These are phyloP conservation scores for Tyto alba DNA, from an alignment of 2,113 vertebrate species.

Conservation along the genomic window DNA sequence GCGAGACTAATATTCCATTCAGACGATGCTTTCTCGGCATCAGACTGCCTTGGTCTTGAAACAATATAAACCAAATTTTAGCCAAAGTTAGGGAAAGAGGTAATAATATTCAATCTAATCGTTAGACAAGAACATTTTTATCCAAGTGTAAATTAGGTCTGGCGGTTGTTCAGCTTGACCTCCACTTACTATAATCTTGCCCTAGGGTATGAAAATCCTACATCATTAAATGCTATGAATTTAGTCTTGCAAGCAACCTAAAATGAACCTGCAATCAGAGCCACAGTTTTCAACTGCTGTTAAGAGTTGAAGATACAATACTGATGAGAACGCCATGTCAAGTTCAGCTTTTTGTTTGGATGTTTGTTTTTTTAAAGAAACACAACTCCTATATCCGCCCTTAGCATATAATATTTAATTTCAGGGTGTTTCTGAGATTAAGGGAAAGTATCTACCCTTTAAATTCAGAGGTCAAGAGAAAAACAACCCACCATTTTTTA, in stretches of 20 bases:
- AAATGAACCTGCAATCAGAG: constrained; percentile 7
- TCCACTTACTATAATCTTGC: constrained; percentile 50
- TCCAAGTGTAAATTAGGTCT: constrained; percentile 38
- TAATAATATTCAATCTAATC: constrained; percentile 25
- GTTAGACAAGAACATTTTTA: constrained; percentile 44
- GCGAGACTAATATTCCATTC: not conserved
- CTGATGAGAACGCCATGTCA: not conserved
- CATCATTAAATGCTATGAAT: constrained; percentile 51
- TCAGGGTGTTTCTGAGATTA: not conserved
- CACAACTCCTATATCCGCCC: not conserved
- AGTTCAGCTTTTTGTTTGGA: not conserved
- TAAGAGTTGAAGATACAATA: not conserved
- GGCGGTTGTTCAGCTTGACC: constrained; percentile 50
- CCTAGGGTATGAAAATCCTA: constrained; percentile 56
- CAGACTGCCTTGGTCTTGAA: not conserved
- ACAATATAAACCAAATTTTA: not conserved
- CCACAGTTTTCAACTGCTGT: not conserved
- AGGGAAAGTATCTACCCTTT: not conserved
- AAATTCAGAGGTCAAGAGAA: not conserved
- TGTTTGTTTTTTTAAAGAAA: not conserved
- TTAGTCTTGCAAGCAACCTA: constrained; percentile 41
- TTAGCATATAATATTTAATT: not conserved
- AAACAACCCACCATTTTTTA: not conserved
- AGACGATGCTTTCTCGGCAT: not conserved
- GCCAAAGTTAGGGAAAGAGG: not conserved